phyloP scores from a whole-genome alignment of 2,888 invertebrate genomes.

The Hirtodrosophila confusa region DNA sequence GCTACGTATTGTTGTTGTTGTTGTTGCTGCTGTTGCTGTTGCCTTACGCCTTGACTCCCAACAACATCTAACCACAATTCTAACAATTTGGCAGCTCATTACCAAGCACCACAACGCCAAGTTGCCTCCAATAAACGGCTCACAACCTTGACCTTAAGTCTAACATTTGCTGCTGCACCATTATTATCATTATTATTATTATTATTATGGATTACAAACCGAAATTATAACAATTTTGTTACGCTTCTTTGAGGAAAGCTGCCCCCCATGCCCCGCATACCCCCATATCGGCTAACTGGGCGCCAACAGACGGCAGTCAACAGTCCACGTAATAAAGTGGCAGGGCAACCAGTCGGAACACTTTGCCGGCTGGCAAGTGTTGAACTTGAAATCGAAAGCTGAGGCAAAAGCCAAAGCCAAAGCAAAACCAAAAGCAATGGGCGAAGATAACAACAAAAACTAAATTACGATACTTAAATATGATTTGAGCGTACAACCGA shows the following conservation, averaged over 20 bases:
- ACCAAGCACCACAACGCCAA: slow-evolving; percentile 54
- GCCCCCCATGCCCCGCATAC: background rate
- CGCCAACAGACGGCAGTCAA: slow-evolving; percentile 38
- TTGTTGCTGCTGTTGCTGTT: slow-evolving; percentile 8
- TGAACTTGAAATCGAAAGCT: slow-evolving; percentile 81
- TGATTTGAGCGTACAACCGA: slow-evolving; percentile 27
- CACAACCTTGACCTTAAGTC: slow-evolving; percentile 77
- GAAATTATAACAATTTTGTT: slow-evolving; percentile 79
- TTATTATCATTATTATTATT: slow-evolving; percentile 51
- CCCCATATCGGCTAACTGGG: slow-evolving; percentile 8
- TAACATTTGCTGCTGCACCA: slow-evolving; percentile 36
- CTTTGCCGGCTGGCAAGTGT: slow-evolving; percentile 63
- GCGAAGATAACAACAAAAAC: slow-evolving; percentile 40
- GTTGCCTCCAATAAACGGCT: slow-evolving; percentile 64
- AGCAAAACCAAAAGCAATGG: slow-evolving; percentile 50
- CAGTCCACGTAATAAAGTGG: slow-evolving; percentile 75
- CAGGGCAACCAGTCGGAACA: slow-evolving; percentile 74
- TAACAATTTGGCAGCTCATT: slow-evolving; percentile 79
- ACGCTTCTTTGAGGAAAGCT: slow-evolving; percentile 79
- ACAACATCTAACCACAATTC: slow-evolving; percentile 58
- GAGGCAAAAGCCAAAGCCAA: slow-evolving; percentile 40
- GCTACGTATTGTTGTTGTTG: slow-evolving; percentile 26
- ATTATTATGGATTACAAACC: slow-evolving; percentile 67
- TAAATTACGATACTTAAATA: slow-evolving; percentile 52
- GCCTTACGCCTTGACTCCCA: slow-evolving; percentile 45